These are phyloP conservation scores for Latheticus oryzae DNA, from an alignment of 2,888 invertebrate species.

Conservation along the genomic window DNA sequence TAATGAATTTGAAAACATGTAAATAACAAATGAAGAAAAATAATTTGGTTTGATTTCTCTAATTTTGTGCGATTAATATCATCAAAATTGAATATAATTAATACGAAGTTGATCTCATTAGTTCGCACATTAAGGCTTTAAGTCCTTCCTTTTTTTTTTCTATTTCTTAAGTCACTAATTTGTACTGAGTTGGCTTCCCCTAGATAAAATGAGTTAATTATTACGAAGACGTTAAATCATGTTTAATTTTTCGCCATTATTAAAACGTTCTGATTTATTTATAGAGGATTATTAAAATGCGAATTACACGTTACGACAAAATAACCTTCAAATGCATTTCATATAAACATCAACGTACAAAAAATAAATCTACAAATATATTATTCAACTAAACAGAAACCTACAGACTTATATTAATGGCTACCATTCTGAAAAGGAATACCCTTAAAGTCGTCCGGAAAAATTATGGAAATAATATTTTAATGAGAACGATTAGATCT, in stretches of 20 bases:
- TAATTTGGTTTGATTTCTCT: no score
- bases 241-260: no score
- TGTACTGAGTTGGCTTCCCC: slow-evolving; percentile 12
- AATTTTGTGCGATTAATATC: slow-evolving; percentile 3
- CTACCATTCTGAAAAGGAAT: no score
- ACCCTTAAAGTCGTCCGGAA: background rate
- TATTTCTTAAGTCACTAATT: slow-evolving; percentile 6
- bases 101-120: slow-evolving; percentile 22
- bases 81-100: slow-evolving; percentile 21
- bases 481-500: slow-evolving; percentile 27
- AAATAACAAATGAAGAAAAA: no score
- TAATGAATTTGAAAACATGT: slow-evolving; percentile 1
- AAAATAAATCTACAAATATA: no score
- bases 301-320: no score
- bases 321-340: no score
- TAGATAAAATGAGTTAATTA: slow-evolving; percentile 14
- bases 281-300: background rate
- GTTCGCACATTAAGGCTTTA: slow-evolving; percentile 8
- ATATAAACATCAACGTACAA: no score
- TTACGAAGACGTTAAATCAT: no score
- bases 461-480: slow-evolving; percentile 2
- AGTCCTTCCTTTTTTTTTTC: background rate
- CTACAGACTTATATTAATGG: no score
- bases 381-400: no score
- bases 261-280: background rate